phyloP scores from a whole-genome alignment of 2,888 invertebrate species.

The Tinea semifulvella region DNA sequence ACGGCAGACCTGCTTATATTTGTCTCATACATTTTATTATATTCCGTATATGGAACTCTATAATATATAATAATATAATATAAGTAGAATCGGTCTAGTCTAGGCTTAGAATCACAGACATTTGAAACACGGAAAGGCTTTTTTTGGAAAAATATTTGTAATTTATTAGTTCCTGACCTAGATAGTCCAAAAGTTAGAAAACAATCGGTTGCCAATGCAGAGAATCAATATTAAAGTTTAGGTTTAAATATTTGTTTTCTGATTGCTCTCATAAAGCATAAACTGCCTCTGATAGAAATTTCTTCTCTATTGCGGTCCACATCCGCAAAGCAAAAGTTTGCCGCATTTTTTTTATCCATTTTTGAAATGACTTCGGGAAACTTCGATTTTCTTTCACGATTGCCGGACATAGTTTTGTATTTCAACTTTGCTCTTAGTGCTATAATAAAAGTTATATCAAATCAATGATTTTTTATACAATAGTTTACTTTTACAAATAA shows the following conservation, averaged over 20 bases:
- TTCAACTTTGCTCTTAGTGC: neutral
- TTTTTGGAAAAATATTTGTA: too few species aligned
- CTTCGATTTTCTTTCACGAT: slow-evolving; percentile 1
- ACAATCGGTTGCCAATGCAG: neutral
- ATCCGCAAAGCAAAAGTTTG: neutral
- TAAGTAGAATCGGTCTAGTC: too few species aligned
- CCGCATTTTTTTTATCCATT: slow-evolving; percentile 1
- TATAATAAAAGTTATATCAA: neutral
- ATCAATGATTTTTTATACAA: too few species aligned
- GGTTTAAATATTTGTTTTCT: slow-evolving; percentile 9
- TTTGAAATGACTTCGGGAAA: slow-evolving; percentile 8
- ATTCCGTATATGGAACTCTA: too few species aligned
- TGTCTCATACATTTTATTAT: too few species aligned
- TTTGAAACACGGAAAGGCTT: too few species aligned
- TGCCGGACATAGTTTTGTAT: neutral
- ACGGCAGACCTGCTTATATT: too few species aligned
- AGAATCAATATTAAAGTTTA: neutral
- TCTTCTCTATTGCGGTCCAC: neutral
- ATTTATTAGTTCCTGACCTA: too few species aligned
- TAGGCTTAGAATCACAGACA: too few species aligned
- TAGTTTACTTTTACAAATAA: too few species aligned
- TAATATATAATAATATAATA: too few species aligned
- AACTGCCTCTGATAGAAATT: neutral
- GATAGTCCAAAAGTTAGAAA: neutral
- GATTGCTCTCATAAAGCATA: neutral